Conservation (phyloP, 2,113 vertebrate species). For the Centropus bengalensis region DNA sequence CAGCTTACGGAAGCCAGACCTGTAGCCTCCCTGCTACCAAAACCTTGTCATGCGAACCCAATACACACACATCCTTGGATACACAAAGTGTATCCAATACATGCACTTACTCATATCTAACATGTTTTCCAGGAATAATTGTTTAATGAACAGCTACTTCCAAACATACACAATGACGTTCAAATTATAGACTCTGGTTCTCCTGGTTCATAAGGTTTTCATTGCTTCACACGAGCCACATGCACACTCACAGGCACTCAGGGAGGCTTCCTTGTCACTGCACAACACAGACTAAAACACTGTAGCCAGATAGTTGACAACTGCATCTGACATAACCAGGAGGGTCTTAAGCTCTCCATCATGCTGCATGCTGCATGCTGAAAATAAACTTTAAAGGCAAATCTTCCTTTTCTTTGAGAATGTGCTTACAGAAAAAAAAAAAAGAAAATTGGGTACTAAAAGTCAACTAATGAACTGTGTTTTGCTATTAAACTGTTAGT, state of each 20-base stretch:
- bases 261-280: background rate
- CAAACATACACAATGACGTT: background rate
- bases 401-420: background rate
- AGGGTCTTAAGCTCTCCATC: background rate
- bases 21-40: background rate
- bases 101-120: background rate
- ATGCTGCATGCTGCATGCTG: background rate
- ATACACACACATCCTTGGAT: background rate
- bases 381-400: background rate
- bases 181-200: background rate
- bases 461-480: background rate
- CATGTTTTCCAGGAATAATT: background rate
- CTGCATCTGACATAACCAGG: background rate
- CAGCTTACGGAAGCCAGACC: background rate
- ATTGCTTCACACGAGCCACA: background rate
- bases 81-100: background rate
- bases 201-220: background rate
- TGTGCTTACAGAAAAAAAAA: background rate
- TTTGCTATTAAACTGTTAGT: background rate
- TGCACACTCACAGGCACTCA: background rate
- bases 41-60: background rate
- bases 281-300: background rate
- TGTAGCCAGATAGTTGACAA: background rate
- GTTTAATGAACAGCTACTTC: background rate
- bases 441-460: background rate